Evolutionary conservation across 2,888 invertebrate genomes (phyloP), one percentile per base, ranked within the genome.

Genomic region (Hyles lineata): DNA sequence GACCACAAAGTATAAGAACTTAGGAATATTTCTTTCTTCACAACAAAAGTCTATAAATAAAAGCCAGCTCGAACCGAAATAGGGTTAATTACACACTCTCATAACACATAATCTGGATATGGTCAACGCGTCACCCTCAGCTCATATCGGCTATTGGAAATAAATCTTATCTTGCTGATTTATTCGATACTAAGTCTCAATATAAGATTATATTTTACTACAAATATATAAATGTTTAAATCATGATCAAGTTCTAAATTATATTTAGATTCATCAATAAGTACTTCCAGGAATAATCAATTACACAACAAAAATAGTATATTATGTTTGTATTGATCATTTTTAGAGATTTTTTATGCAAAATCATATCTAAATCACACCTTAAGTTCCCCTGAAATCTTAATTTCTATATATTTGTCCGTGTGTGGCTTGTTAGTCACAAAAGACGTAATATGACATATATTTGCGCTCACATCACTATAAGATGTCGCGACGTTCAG

Each of bases 401-500:
- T 43, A 43, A 43, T 43, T 15, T 43, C 43, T 15, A 43, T 43
- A 43, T 11, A 43, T 43, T 43, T 43, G 43, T 43, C 43, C 43
- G 43, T 43, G 43, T 43, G 11, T 11, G 11, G 43, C 43, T 11
- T 43, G 43, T 43, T 43, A 43, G 43, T 43, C 43, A 43, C 59
- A 21, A 21, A 23, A n/a, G 17, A 21, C 11, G 15, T 60, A 21
- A 21, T 11, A 19, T 63, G 19, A 58, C 9, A 43, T 9, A 73
- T 78, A 78, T 83, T 79, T 75, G 72, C 71, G 75, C 73, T 73
- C 74, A 70, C 73, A 77, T 71, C 74, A 76, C 76, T 80, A 80
- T 78, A 81, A 76, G 67, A 75, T 75, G 80, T 77, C 81, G 73
- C 74, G 79, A 76, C 74, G 76, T 61, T 76, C 77, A 75, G 76